Evolutionary conservation across 2,797 vertebrate species (phyloP).

Genomic region (Myotis vivesi): DNA sequence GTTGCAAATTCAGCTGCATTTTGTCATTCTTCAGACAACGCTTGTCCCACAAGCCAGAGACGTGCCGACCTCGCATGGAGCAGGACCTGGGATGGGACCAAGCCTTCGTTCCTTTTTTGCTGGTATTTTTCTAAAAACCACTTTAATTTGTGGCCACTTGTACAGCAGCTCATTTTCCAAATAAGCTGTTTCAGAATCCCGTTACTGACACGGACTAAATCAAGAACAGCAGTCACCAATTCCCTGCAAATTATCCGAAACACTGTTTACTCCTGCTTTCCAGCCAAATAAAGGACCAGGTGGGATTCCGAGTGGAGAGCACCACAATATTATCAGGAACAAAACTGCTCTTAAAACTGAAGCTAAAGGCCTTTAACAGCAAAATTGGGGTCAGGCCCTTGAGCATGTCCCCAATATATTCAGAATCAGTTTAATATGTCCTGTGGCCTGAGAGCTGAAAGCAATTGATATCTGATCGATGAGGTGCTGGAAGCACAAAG

Average conservation of each 20-base stretch:
- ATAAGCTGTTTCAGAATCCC: neutral
- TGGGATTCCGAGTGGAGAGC: slow-evolving; percentile 12
- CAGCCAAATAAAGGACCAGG: slow-evolving; percentile 50
- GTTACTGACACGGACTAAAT: slow-evolving; percentile 5
- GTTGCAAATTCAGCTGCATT: neutral
- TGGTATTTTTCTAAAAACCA: neutral
- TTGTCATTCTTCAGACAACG: neutral
- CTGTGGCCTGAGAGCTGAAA: slow-evolving; percentile 53
- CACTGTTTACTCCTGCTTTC: neutral
- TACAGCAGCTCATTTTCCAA: neutral
- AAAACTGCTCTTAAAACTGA: slow-evolving; percentile 72
- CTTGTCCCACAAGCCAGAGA: neutral
- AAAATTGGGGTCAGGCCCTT: slow-evolving; percentile 73
- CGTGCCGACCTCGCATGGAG: neutral
- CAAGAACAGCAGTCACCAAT: neutral
- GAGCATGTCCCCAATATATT: slow-evolving; percentile 62
- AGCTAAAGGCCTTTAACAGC: slow-evolving; percentile 69
- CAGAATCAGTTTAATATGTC: slow-evolving; percentile 60
- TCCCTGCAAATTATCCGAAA: neutral
- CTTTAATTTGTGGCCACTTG: slow-evolving; percentile 38
- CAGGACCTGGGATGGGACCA: neutral
- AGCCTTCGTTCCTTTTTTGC: neutral
- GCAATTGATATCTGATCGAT: slow-evolving; percentile 71
- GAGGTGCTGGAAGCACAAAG: neutral
- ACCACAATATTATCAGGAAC: slow-evolving; percentile 50